These are phyloP conservation scores for Lerema accius DNA, from an alignment of 1,140 invertebrate species.

Conservation along the genomic window DNA sequence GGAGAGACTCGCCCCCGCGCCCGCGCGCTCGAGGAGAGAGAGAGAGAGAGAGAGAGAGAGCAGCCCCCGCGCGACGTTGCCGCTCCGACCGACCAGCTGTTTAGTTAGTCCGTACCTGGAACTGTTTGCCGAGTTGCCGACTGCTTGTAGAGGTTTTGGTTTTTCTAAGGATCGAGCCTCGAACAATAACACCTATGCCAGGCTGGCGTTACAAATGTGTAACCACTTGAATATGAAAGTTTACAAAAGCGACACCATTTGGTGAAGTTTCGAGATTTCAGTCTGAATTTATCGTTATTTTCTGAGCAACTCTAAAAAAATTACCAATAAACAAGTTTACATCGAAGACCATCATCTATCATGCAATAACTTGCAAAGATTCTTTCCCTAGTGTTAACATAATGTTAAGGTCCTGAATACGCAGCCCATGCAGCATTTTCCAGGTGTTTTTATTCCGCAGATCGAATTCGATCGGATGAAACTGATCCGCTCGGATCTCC, in stretches of 20 bases:
- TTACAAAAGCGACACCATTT: neutral
- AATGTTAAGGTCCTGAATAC: too few species aligned
- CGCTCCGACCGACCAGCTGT: neutral
- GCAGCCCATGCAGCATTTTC: too few species aligned
- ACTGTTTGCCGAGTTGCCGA: conserved; percentile 6
- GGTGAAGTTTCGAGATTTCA: neutral
- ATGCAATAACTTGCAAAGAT: too few species aligned
- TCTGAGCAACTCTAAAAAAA: neutral
- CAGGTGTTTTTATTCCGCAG: neutral
- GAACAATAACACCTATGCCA: neutral
- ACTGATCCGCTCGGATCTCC: conserved; percentile 23
- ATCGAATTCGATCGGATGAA: conserved; percentile 20
- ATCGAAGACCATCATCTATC: too few species aligned
- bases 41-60: too few species aligned
- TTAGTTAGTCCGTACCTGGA: conserved; percentile 13
- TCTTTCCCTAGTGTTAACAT: too few species aligned
- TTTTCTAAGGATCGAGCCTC: conserved; percentile 14
- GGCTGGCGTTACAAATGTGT: neutral
- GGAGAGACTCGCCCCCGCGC: too few species aligned
- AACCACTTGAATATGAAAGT: neutral
- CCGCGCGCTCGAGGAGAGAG: too few species aligned
- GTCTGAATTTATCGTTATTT: neutral
- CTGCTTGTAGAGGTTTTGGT: conserved; percentile 1
- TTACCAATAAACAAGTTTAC: neutral
- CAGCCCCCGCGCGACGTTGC: too few species aligned